Evolutionary conservation across 35 echinoderm and acorn worm species (phyloP).

Genomic region (Strongylocentrotus purpuratus): DNA sequence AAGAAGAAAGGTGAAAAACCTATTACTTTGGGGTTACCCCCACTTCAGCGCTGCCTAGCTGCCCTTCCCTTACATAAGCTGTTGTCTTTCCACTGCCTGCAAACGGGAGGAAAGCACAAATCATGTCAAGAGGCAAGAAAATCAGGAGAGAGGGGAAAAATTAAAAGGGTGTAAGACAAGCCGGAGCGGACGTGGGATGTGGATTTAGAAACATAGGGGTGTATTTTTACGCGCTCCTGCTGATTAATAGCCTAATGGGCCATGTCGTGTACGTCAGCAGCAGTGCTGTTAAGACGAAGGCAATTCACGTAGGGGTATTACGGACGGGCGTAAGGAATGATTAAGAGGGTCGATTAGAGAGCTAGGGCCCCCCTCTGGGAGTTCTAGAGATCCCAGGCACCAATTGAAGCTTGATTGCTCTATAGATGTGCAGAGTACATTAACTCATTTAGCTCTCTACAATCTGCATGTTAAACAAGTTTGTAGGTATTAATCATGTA

Average conservation of each 20-base stretch:
- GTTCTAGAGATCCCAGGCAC: not conserved
- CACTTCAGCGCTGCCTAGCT: too few species aligned
- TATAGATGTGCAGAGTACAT: not conserved
- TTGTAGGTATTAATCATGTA: not conserved
- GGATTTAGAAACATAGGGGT: slow-evolving; percentile 16
- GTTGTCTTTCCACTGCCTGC: not conserved
- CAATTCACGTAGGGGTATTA: not conserved
- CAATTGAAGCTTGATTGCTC: not conserved
- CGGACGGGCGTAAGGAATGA: not conserved
- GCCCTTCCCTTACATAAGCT: not conserved
- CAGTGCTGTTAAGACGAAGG: not conserved
- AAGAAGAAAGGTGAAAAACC: too few species aligned
- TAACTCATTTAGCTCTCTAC: not conserved
- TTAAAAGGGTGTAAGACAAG: slow-evolving; percentile 6
- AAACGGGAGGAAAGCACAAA: not conserved
- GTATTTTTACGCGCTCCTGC: not conserved
- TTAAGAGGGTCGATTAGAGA: slow-evolving; percentile 17
- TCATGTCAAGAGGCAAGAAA: not conserved
- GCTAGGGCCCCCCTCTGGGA: not conserved
- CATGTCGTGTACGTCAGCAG: slow-evolving; percentile 41
- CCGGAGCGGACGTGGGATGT: not conserved
- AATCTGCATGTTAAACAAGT: not conserved
- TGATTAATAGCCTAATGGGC: slow-evolving; percentile 35
- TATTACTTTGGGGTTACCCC: too few species aligned
- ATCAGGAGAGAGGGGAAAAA: not conserved